Evolutionary conservation across 2,888 invertebrate species (phyloP), one percentile per base, ranked within the genome.

Genomic region (Dryobotodes eremita): DNA sequence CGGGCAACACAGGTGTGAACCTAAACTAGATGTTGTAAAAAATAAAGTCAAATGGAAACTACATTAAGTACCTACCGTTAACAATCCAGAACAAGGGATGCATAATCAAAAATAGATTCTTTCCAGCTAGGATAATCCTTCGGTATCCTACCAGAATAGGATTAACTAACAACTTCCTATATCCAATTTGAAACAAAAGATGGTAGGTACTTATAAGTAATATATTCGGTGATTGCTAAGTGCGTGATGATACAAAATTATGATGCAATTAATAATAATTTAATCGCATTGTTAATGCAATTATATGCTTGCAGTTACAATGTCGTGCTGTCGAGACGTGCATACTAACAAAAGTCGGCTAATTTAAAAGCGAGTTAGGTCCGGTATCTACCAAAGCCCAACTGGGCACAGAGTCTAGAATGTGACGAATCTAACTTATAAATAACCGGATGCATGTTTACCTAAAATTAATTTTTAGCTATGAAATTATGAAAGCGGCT

Each of bases 231-330:
- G 57, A 66, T 57, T 48, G 15, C 71, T 59, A 8, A 77, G 36
- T 64, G 57, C 65, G 73, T 68, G 83, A 68, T 73, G 26, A 71
- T 62, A 64, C 68, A 76, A 74, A 64, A 79, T 68, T 68, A 82
- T 68, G 57, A 76, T 79, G 75, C 70, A 77, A 86, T 85, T 71
- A 75, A 71, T 76, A 78, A 71, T 76, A 78, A 86, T 82, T 13
- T 61, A 81, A 69, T 85, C 82, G 17, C 55, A 77, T 85, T 62
- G 85, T 71, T 31, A 66, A 68, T 80, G 71, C 81, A 85, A 73
- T 81, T 85, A 80, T 46, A 62, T 84, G 69, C 61, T 59, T 73
- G 72, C 53, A 84, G 36, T 59, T 23, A 64, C 57, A 59, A 71
- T 64, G 55, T 79, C 50, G 46, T 64, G 46, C 46, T 42, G 59